Evolutionary conservation across 2,888 invertebrate species (phyloP), one percentile per base, ranked within the genome.

Genomic region (Drosophila borealis): DNA sequence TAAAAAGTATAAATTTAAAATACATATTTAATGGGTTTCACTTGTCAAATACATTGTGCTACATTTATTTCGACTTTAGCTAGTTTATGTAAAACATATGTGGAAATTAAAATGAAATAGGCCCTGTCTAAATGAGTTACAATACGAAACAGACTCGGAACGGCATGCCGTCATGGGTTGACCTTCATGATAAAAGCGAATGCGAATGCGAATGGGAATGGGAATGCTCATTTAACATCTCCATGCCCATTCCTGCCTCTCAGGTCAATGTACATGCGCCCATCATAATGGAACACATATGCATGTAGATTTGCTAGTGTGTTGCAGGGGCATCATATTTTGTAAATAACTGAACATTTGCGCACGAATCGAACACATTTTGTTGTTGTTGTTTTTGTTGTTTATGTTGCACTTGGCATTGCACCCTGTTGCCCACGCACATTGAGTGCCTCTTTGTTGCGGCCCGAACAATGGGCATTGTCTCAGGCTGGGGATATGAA

Each of bases 391-490:
- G 19, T 25, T 41, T 0, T 36, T 10, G 42, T 46, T 70, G 39
- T 60, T 62, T 42, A 55, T 79, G 55, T 48, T 74, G 49, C 59
- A 65, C 49, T 55, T 46, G 79, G 45, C 45, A 60, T 74, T 74
- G 51, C 29, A 19, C 14, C 34, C 14, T 17, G 11, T 13, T 34
- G 45, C 41, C 41, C 29, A 74, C 79, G 79, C 68, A 67, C 50
- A 74, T 55, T 34, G 34, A 2, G 29, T 36, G 13, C 14, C 57
- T 45, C 62, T 62, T 80, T 75, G 75, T 75, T 54, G 33, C 1
- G 11, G 6, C 36, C n/a, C 13, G 25, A 74, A 74, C 74, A 74
- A 74, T 74, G 69, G 37, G 29, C 69, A 79, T 74, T 74, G 74
- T 74, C 48, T 79, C 36, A 41, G 55, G 11, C 21, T 8, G 34